Evolutionary conservation across 1,140 invertebrate species (phyloP), one percentile per base, ranked within the genome.

Genomic region (Drosophila pallidifrons): DNA sequence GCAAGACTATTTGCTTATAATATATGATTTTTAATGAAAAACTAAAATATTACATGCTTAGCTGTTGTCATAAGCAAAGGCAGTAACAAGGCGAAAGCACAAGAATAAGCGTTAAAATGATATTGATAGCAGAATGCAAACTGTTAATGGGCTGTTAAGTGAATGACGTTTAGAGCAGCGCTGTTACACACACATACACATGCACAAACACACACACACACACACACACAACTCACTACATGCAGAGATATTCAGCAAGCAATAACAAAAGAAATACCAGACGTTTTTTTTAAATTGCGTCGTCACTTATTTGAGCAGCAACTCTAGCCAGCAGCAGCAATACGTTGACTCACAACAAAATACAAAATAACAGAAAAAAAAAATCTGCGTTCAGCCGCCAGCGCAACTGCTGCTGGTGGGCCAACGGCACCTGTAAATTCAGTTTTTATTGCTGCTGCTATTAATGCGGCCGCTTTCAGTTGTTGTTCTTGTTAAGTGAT

Each of bases 191-290:
- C 43, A 58, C 43, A 41, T 15, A 52, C 11, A 32, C 35, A 16
- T 32, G n/a, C 32, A 35, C 15, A 35, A 49, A 51, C 8, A 59
- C 15, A 35, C 57, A 51, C 8, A 59, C 59, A 68, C 1, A 46
- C 15, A 15, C 35, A 59, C 38, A 47, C 7, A 45, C 35, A 59
- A 7, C 16, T 2, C 16, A 20, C 20, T 25, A 25, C 20, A 25
- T 25, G 20, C 20, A 25, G 20, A 25, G 20, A 25, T 25, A 25
- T 16, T 58, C 61, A 55, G 32, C 72, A 58, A 75, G 51, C 35
- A 66, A 76, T 55, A 76, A 79, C 77, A 79, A 79, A 79, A 79
- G 77, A 79, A 76, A 58, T 72, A 58, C 67, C 52, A 61, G 67
- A 72, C 58, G 66, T 78, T 61, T 63, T 73, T 66, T 57, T 67